Evolutionary conservation across 1,140 invertebrate genomes (phyloP).

Genomic region (Coelopa frigida): DNA sequence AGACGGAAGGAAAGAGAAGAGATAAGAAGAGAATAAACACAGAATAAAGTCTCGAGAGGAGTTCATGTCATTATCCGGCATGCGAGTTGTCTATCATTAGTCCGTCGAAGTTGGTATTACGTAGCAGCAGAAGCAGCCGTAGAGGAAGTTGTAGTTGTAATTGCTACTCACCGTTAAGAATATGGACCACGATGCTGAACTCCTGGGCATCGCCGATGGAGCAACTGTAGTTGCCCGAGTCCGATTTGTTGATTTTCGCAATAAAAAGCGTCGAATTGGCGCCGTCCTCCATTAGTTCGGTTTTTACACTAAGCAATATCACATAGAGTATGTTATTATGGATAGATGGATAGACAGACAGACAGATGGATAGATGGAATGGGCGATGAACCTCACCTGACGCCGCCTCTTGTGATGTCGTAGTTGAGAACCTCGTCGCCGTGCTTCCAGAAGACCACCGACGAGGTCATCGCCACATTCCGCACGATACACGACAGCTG

Average conservation of each 20-base stretch:
- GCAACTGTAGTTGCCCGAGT: slow-evolving; percentile 75
- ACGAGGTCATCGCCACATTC: slow-evolving; percentile 60
- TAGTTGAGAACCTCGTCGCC: slow-evolving; percentile 63
- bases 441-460: slow-evolving; percentile 63
- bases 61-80: too few relatives aligned
- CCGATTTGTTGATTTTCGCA: slow-evolving; percentile 62
- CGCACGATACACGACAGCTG: slow-evolving; percentile 65
- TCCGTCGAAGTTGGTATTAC: background rate
- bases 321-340: background rate
- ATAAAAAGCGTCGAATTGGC: slow-evolving; percentile 68
- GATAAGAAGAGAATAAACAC: background rate
- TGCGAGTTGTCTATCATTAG: background rate
- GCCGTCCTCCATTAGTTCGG: slow-evolving; percentile 64
- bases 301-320: slow-evolving; percentile 55
- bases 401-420: slow-evolving; percentile 64
- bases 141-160: too few relatives aligned
- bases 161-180: slow-evolving; percentile 63
- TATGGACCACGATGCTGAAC: slow-evolving; percentile 62
- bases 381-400: slow-evolving; percentile 51
- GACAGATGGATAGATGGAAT: background rate
- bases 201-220: slow-evolving; percentile 57
- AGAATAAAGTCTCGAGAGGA: too few relatives aligned
- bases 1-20: background rate
- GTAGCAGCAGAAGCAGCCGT: background rate
- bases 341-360: background rate